These are phyloP conservation scores for Limnephilus lunatus DNA, from an alignment of 2,888 invertebrate species.

Conservation along the genomic window DNA sequence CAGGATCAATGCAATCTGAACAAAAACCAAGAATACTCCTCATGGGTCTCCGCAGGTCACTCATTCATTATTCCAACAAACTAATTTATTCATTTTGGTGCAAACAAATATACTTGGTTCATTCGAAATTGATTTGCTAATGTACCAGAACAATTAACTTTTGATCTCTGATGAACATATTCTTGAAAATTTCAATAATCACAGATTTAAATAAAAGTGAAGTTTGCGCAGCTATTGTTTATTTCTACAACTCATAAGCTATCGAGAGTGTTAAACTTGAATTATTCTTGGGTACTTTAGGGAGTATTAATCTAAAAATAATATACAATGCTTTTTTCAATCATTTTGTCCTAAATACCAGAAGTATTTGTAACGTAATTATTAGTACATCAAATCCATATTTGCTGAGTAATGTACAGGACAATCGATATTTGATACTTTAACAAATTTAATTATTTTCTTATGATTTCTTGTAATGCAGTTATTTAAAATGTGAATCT, in stretches of 20 bases:
- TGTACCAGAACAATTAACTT: background rate
- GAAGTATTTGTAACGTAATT: background rate
- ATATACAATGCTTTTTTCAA: background rate
- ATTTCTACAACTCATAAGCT: background rate
- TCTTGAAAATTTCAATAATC: background rate
- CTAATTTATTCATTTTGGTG: background rate
- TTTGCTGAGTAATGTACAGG: background rate
- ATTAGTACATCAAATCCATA: background rate
- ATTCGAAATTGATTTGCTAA: background rate
- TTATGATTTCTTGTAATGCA: background rate
- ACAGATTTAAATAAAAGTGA: background rate
- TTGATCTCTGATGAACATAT: background rate
- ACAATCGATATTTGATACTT: background rate
- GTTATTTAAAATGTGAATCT: background rate
- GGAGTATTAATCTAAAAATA: background rate
- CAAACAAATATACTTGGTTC: background rate
- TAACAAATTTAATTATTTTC: background rate
- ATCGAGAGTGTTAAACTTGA: background rate
- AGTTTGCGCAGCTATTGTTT: background rate
- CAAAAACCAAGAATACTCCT: slow-evolving; percentile 95
- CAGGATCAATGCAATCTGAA: slow-evolving; percentile 81
- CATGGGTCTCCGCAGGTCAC: slow-evolving; percentile 93
- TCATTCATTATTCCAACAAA: background rate
- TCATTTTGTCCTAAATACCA: background rate
- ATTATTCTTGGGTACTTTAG: background rate